Conservation (phyloP, 2,888 invertebrate species). For the Cylloceria caligata region DNA sequence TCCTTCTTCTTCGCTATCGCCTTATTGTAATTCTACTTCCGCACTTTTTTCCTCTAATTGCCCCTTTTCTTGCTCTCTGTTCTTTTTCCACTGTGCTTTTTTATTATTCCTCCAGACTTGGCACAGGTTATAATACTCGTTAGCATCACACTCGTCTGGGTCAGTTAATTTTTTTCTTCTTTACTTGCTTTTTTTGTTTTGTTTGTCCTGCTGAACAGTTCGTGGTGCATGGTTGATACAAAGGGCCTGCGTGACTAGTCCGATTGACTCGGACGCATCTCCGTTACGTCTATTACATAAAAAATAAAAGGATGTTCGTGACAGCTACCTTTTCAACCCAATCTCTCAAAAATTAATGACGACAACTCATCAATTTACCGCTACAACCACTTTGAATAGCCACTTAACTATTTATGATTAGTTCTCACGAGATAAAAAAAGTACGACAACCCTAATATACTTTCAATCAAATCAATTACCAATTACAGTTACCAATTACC, state of each 20-base stretch:
- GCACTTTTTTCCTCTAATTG: constrained; percentile 26
- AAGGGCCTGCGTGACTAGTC: background rate
- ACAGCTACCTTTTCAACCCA: too few species aligned
- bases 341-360: too few species aligned
- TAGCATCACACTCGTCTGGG: constrained; percentile 40
- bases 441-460: too few species aligned
- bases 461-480: too few species aligned
- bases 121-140: constrained; percentile 50
- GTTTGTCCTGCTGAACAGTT: constrained; percentile 9
- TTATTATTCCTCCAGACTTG: constrained; percentile 23
- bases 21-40: constrained; percentile 37
- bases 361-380: too few species aligned
- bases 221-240: background rate
- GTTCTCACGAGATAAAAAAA: too few species aligned
- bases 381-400: too few species aligned
- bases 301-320: too few species aligned
- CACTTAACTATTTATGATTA: too few species aligned
- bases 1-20: constrained; percentile 47
- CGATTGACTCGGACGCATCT: constrained; percentile 16
- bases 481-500: too few species aligned
- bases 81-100: constrained; percentile 55
- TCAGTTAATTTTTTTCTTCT: constrained; percentile 28
- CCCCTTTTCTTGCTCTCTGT: constrained; percentile 46
- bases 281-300: background rate
- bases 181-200: constrained; percentile 19